Conservation (phyloP, 2,888 invertebrate genomes). For the Eristalinus sepulchralis region DNA sequence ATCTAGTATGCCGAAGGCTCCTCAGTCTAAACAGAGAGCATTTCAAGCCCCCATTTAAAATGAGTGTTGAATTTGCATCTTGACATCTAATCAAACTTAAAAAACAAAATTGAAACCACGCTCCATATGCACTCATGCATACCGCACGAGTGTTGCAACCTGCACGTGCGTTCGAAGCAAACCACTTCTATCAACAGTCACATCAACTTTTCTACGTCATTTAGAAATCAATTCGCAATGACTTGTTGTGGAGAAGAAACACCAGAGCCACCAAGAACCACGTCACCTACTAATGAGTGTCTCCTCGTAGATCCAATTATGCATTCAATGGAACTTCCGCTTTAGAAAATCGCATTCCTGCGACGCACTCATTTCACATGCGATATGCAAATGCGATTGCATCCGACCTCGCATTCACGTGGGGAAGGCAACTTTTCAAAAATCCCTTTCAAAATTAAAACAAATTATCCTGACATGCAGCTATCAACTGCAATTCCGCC, state of each 20-base stretch:
- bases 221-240: background rate
- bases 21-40: too few species aligned
- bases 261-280: background rate
- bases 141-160: too few species aligned
- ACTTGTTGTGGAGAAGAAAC: background rate
- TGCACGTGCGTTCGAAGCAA: too few species aligned
- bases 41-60: too few species aligned
- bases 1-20: too few species aligned
- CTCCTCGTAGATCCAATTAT: background rate
- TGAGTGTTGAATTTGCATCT: too few species aligned
- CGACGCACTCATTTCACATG: slow-evolving; percentile 1
- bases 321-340: background rate
- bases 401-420: background rate
- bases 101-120: too few species aligned
- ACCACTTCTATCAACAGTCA: too few species aligned
- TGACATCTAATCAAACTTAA: too few species aligned
- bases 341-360: background rate
- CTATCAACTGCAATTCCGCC: slow-evolving; percentile 41
- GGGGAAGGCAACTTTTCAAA: slow-evolving; percentile 28
- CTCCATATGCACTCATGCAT: too few species aligned
- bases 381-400: background rate
- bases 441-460: slow-evolving; percentile 44
- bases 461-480: slow-evolving; percentile 45
- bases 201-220: background rate
- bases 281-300: background rate